Evolutionary conservation across 92 coral and sea anemone species (phyloP).

Genomic region (Palythoa grandiflora): DNA sequence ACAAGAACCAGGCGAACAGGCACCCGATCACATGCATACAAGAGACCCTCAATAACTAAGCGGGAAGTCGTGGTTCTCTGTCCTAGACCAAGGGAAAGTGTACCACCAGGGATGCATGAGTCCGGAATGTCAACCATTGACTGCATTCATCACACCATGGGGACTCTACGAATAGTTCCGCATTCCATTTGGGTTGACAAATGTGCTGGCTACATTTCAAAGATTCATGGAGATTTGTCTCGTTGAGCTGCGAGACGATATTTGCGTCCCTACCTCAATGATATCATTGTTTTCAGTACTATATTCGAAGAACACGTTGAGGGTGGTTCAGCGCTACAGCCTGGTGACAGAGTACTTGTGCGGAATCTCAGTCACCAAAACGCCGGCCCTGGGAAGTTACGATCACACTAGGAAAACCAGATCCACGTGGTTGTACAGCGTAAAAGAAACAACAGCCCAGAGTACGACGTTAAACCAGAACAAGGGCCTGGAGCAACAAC

Average conservation of each 20-base stretch:
- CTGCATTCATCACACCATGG: conserved; percentile 76
- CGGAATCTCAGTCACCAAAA: conserved; percentile 57
- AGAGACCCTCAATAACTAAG: conserved; percentile 75
- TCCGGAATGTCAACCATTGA: conserved; percentile 59
- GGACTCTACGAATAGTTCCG: conserved; percentile 72
- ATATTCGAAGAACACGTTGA: conserved; percentile 67
- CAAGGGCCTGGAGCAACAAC: conserved; percentile 41
- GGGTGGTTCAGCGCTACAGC: conserved; percentile 48
- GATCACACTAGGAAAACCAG: conserved; percentile 59
- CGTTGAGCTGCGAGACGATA: conserved; percentile 49
- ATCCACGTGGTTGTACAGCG: conserved; percentile 44
- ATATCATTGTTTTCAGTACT: conserved; percentile 55
- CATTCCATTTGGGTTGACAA: conserved; percentile 69
- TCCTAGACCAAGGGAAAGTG: conserved; percentile 77
- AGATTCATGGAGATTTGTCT: conserved; percentile 69
- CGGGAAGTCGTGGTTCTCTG: conserved; percentile 76
- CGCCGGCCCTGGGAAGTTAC: conserved; percentile 67
- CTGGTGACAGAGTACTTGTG: conserved; percentile 71
- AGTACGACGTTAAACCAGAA: conserved; percentile 64
- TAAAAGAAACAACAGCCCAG: conserved; percentile 62
- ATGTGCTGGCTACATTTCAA: conserved; percentile 70
- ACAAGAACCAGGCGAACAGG: conserved; percentile 69
- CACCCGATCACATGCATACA: conserved; percentile 77
- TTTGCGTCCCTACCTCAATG: conserved; percentile 70
- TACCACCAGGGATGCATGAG: conserved; percentile 77